Evolutionary conservation across 2,888 invertebrate genomes (phyloP).

Genomic region (Cryptus armator): DNA sequence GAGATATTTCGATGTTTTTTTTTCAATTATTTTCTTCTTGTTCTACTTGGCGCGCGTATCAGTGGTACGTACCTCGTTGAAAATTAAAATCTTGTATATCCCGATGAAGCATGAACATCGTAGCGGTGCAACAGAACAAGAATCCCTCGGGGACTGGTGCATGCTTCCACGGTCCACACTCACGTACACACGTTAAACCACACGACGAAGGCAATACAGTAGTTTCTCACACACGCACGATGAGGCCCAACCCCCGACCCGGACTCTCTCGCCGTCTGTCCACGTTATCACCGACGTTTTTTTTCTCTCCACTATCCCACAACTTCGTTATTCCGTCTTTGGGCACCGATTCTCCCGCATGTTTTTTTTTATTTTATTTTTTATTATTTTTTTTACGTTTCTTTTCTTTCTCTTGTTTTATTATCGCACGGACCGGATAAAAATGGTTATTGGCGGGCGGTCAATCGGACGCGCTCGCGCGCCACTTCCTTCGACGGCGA

Average conservation of each 20-base stretch:
- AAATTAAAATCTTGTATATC: slow-evolving; percentile 14
- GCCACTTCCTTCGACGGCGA: slow-evolving; percentile 37
- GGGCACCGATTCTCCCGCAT: not conserved
- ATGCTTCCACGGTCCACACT: slow-evolving; percentile 62
- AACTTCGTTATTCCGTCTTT: not conserved
- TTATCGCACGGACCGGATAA: not conserved
- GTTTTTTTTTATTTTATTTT: not conserved
- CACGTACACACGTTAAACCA: slow-evolving; percentile 32
- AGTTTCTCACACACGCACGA: slow-evolving; percentile 56
- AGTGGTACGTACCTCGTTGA: slow-evolving; percentile 20
- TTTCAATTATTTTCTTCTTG: not conserved
- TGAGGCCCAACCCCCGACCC: slow-evolving; percentile 47
- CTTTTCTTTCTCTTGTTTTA: slow-evolving; percentile 25
- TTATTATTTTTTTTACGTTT: not conserved
- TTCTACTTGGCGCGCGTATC: not conserved
- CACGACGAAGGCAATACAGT: slow-evolving; percentile 34
- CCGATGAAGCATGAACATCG: slow-evolving; percentile 51
- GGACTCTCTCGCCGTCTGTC: slow-evolving; percentile 62
- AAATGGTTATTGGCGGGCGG: slow-evolving; percentile 48
- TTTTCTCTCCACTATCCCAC: slow-evolving; percentile 20
- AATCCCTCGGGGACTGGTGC: slow-evolving; percentile 62
- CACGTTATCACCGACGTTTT: slow-evolving; percentile 65
- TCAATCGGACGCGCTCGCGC: slow-evolving; percentile 35
- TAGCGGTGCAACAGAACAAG: slow-evolving; percentile 47
- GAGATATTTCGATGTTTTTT: not conserved